Evolutionary conservation across 2,113 vertebrate genomes (phyloP), one percentile per base, ranked within the genome.

Genomic region (Typhlomys cinereus): DNA sequence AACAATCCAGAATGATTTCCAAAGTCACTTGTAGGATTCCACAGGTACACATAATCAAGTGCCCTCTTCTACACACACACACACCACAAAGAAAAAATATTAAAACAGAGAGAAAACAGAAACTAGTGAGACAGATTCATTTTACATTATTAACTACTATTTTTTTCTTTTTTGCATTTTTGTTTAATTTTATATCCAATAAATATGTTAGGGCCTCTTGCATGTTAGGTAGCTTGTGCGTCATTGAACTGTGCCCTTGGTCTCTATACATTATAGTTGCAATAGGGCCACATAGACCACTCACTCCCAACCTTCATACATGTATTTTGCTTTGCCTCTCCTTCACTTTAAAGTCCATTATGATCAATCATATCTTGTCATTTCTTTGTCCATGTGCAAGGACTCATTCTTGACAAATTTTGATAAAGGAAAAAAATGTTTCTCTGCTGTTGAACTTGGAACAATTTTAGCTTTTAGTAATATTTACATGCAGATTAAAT

Each of bases 231-330:
- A 21, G 14, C 3, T 85, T 2, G 15, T 54, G 10, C 39, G 29
- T 11, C 36, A 31, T 1, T 34, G 27, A 31, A 27, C 4, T 41
- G 18, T 15, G 29, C 39, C 36, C 29, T 12, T 6, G 57, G 36
- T 41, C 25, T 5, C 25, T 21, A 41, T 70, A n/a, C n/a, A 23
- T 41, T 81, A 0, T 15, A 1, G 39, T 61, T 61, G 20, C 15
- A 36, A 9, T 46, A 31, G 2, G 10, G 62, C 73, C 14, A n/a
- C 25, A 67, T 34, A 78, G 2, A 41, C 20, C 44, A 2, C 23
- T 31, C 2, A 7, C 3, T 12, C 36, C 21, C 64, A 50, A 50
- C 31, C 29, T 67, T 75, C 13, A 2, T 59, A 0, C 0, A 21
- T 41, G 1, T 71, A 21, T 29, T 36, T 48, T 27, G 23, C 2